Percentiles rank a stretch among this genome's conserved stretches.
phyloP scores from a whole-genome alignment of 1,140 invertebrate genomes.

The Archivesica marissinica region DNA sequence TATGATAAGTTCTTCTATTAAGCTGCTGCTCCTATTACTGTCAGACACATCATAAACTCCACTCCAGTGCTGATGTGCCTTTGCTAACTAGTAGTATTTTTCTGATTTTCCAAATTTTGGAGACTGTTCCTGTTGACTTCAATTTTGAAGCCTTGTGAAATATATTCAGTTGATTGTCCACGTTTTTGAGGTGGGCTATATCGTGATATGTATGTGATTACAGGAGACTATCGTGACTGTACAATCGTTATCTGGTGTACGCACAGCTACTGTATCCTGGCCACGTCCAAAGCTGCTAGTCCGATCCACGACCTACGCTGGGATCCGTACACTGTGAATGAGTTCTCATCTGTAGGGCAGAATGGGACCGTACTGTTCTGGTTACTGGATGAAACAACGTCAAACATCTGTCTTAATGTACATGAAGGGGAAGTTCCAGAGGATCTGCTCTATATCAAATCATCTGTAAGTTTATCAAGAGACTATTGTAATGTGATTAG shows the following conservation, averaged over 20 bases:
- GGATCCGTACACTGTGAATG: slow-evolving; percentile 82
- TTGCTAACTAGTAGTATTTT: too few species aligned
- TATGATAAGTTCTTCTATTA: too few species aligned
- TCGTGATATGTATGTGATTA: too few species aligned
- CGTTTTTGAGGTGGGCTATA: too few species aligned
- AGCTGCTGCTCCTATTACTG: too few species aligned
- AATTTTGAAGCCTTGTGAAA: too few species aligned
- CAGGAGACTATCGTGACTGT: slow-evolving; percentile 80
- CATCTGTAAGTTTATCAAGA: slow-evolving; percentile 52
- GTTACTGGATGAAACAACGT: slow-evolving; percentile 81
- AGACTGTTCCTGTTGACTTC: too few species aligned
- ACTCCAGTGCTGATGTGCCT: too few species aligned
- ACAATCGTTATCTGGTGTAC: slow-evolving; percentile 81
- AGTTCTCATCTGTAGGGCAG: slow-evolving; percentile 81
- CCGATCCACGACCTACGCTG: slow-evolving; percentile 80
- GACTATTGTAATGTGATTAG: too few species aligned
- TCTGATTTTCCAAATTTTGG: too few species aligned
- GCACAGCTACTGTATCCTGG: slow-evolving; percentile 72
- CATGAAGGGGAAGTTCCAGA: slow-evolving; percentile 81
- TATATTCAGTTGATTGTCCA: too few species aligned
- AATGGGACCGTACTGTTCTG: slow-evolving; percentile 80
- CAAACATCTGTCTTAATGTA: slow-evolving; percentile 77
- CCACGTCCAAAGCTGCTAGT: slow-evolving; percentile 71
- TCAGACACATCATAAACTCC: too few species aligned
- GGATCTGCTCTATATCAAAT: slow-evolving; percentile 71